Conservation (phyloP, 2,888 invertebrate genomes). For the Phaedon cochleariae region DNA sequence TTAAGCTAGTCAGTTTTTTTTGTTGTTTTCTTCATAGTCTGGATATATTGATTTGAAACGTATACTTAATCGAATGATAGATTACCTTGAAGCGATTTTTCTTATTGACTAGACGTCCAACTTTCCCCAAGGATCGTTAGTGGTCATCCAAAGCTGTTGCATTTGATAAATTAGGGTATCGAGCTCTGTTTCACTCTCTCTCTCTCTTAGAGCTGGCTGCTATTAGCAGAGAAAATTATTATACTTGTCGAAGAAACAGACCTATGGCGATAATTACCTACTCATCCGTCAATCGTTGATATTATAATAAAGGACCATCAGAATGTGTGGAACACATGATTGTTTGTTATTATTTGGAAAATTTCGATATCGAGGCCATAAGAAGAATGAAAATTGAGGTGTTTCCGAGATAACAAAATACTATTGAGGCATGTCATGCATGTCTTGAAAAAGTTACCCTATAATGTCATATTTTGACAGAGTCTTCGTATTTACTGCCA, state of each 20-base stretch:
- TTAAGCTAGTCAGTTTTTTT: not conserved
- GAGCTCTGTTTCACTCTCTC: not conserved
- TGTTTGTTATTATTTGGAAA: too few relatives aligned
- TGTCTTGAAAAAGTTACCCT: too few relatives aligned
- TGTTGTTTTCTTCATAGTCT: not conserved
- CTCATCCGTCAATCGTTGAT: too few relatives aligned
- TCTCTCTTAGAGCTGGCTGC: slow-evolving; percentile 4
- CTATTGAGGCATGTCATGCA: too few relatives aligned
- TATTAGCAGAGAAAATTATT: slow-evolving; percentile 13
- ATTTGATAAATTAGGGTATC: slow-evolving; percentile 28
- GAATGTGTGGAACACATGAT: too few relatives aligned
- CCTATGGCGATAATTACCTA: not conserved
- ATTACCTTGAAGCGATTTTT: slow-evolving; percentile 25
- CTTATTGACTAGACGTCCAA: slow-evolving; percentile 24
- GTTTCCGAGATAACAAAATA: too few relatives aligned
- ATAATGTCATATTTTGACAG: too few relatives aligned
- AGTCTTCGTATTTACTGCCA: too few relatives aligned
- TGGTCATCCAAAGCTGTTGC: slow-evolving; percentile 28
- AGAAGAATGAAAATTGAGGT: too few relatives aligned
- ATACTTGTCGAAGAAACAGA: not conserved
- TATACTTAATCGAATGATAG: slow-evolving; percentile 28
- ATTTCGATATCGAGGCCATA: too few relatives aligned
- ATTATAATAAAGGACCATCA: too few relatives aligned
- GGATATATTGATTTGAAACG: not conserved
- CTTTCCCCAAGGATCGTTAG: slow-evolving; percentile 32